Base-by-base conservation (phyloP, 1,140 invertebrate species). In the Drosophila asahinai region DNA sequence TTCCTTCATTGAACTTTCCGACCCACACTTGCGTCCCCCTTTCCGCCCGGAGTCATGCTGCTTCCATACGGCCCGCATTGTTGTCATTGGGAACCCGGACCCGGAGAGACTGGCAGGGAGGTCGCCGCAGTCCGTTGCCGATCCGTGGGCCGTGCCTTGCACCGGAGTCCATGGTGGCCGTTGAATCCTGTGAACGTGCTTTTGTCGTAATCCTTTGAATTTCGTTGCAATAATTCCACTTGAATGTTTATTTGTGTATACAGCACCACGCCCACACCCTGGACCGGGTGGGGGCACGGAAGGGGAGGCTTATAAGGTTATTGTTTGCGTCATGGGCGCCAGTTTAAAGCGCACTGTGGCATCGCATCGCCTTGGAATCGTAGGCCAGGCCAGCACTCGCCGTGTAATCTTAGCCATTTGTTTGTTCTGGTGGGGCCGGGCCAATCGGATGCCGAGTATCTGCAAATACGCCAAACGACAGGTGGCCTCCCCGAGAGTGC, bases 191-290 rank as follows among this genome's bases (percentile, higher is more conserved):
- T 83, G 91, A 91, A 92, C 91, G 91, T 92, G 91, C 91, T 87
- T 92, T 91, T 89, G 86, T 86, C 91, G 84, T 92, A 92, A 92
- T 92, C 91, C 91, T 92, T 91, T 91, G 91, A 86, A 92, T 92
- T 92, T 92, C 87, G 91, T 89, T 92, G 91, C 91, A 92, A 92
- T 92, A 92, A 92, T 92, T 92, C 91, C 91, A 92, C 86, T 91
- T 91, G 80, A 86, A 86, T 91, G 89, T 91, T 91, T 90, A 90
- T 90, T 91, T 90, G 86, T 87, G 84, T 87, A 87, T 87, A 87
- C 74, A 87, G 84, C 84, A 30, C 79, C 81, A 83, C 75, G 61
- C 65, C 73, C 65, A 54, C 64, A 55, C 58, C 60, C 43, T 40
- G 40, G 22, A 25, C 54, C 57, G 55, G 17, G 40, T 14, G 33